phyloP scores from a whole-genome alignment of 2,113 vertebrate species.

The Pelmatolapia mariae region DNA sequence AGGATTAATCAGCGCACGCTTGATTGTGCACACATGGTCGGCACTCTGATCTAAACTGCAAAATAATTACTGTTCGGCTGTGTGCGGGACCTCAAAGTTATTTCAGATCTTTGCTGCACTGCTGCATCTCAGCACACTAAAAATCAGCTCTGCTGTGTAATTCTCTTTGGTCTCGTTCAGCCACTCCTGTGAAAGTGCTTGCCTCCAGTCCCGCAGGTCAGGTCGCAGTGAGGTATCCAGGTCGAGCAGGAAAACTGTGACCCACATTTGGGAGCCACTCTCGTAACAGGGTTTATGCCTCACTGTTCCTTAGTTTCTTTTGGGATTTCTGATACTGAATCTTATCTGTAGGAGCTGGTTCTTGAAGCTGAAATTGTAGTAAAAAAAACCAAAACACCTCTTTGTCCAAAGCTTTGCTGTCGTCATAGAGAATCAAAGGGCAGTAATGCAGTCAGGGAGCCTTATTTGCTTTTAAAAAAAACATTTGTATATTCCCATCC shows the following conservation, averaged over 20 bases:
- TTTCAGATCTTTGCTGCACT: neutral
- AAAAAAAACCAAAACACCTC: neutral
- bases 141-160: neutral
- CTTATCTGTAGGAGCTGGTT: neutral
- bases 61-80: neutral
- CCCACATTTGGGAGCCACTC: slow-evolving; percentile 7
- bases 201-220: neutral
- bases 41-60: neutral
- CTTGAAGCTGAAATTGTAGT: neutral
- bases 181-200: neutral
- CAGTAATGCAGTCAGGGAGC: too few relatives aligned
- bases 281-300: neutral
- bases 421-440: too few relatives aligned
- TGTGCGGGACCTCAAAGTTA: neutral
- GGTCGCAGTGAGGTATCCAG: slow-evolving; percentile 4
- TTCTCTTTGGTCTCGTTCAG: neutral
- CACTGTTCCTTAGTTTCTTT: neutral
- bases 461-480: neutral
- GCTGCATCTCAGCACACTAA: neutral
- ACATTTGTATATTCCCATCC: neutral
- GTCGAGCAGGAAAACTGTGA: neutral
- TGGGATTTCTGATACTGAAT: neutral
- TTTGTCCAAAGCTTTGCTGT: too few relatives aligned
- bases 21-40: neutral
- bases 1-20: neutral